Evolutionary conservation across 2,797 vertebrate genomes (phyloP).

Genomic region (Carapus acus): DNA sequence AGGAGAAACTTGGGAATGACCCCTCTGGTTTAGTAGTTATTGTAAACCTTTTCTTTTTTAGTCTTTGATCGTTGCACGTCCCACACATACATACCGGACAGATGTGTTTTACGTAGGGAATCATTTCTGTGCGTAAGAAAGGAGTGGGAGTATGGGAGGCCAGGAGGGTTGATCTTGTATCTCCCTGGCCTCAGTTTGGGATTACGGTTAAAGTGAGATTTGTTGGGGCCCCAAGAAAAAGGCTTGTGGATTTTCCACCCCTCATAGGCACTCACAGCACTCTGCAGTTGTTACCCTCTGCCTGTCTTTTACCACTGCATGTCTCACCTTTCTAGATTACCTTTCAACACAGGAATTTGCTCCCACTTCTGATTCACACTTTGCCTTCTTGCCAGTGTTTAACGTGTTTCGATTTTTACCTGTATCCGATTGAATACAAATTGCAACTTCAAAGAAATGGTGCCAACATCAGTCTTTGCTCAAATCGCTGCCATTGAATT

Average conservation of each 20-base stretch:
- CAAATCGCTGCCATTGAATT: no score
- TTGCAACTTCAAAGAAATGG: conserved; percentile 13
- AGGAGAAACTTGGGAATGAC: conserved; percentile 12
- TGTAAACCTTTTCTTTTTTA: conserved; percentile 18
- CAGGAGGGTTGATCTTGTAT: conserved; percentile 28
- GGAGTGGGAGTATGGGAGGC: conserved; percentile 1
- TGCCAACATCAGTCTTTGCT: no score
- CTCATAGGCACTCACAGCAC: conserved; percentile 56
- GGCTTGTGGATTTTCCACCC: conserved; percentile 62
- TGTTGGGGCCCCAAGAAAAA: conserved; percentile 54
- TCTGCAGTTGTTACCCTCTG: conserved; percentile 35
- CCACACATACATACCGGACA: no score
- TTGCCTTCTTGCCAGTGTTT: conserved; percentile 4
- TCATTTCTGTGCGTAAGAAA: conserved; percentile 14
- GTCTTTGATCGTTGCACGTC: no score
- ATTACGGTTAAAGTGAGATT: conserved; percentile 55
- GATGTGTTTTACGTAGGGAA: no score
- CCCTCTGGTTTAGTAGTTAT: conserved; percentile 62
- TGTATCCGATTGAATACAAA: conserved; percentile 29
- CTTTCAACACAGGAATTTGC: conserved; percentile 3
- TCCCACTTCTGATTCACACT: conserved; percentile 6
- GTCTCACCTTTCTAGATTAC: conserved; percentile 2
- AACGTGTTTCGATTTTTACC: conserved; percentile 7
- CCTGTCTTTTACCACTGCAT: conserved; percentile 4
- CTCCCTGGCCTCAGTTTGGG: conserved; percentile 47